A percentile compares a stretch with the other conserved stretches of the same genome.
Conservation (phyloP, 2,113 vertebrate species). For the Eira barbara region DNA sequence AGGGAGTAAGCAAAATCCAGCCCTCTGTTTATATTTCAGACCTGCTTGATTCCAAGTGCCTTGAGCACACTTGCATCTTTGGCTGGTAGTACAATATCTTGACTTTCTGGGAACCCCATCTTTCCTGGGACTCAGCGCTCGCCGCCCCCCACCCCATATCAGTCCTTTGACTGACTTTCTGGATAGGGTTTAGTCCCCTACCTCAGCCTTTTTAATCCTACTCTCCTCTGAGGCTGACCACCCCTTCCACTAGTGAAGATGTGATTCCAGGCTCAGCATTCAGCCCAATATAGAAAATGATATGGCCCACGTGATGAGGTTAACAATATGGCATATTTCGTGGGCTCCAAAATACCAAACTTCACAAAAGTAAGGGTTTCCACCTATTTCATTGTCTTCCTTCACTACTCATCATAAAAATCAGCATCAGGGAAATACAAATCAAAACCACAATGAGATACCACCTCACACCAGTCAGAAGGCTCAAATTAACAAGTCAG, state of each 20-base stretch:
- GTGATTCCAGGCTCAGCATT: background rate
- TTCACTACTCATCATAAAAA: background rate
- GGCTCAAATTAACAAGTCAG: no score
- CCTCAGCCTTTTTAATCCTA: background rate
- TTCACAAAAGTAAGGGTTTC: background rate
- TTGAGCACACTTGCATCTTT: background rate
- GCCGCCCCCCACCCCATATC: background rate
- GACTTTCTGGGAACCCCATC: background rate
- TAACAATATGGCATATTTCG: background rate
- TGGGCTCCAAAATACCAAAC: background rate
- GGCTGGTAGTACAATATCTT: background rate
- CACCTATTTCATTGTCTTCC: background rate
- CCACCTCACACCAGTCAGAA: no score
- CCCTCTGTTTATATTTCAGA: slow-evolving; percentile 8
- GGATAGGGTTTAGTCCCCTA: background rate
- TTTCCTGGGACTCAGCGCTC: background rate
- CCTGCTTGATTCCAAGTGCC: background rate
- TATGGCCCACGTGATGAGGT: background rate
- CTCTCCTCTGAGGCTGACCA: background rate
- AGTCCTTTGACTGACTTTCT: background rate
- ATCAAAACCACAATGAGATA: no score
- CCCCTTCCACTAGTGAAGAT: background rate
- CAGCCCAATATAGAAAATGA: background rate
- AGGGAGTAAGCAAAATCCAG: background rate
- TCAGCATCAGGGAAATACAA: background rate